Conservation (phyloP, 2,888 invertebrate species). For the Ephialtes manifestator region DNA sequence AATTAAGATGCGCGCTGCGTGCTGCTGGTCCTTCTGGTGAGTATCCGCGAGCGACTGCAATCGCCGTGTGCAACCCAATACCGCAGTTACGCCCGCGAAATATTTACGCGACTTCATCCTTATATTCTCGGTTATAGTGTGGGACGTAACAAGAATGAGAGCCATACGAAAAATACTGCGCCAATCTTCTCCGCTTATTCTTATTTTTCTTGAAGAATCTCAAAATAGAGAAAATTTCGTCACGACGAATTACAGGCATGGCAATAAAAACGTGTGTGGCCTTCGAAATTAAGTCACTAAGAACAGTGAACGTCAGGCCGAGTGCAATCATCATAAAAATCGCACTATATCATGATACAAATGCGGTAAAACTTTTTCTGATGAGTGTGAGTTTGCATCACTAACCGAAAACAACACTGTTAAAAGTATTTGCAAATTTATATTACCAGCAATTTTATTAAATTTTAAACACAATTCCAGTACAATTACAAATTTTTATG, state of each 20-base stretch:
- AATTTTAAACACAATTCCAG: no score
- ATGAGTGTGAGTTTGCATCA: no score
- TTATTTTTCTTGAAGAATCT: neutral
- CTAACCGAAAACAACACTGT: no score
- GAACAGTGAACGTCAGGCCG: neutral
- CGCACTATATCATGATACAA: neutral
- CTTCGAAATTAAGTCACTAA: neutral
- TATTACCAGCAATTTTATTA: no score
- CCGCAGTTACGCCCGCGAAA: constrained; percentile 2
- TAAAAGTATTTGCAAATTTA: no score
- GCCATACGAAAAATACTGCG: neutral
- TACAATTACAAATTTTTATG: no score
- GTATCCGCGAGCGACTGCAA: constrained; percentile 7
- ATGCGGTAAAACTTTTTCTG: no score
- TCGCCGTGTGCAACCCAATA: constrained; percentile 8
- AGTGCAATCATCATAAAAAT: neutral
- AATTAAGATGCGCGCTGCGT: constrained; percentile 80
- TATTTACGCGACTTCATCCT: constrained; percentile 11
- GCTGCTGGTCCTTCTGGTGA: constrained; percentile 29
- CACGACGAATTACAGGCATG: neutral
- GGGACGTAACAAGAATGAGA: neutral
- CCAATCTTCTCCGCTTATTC: neutral
- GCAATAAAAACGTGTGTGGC: neutral
- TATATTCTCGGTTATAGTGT: neutral
- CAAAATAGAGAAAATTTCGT: neutral